Evolutionary conservation across 2,797 vertebrate genomes (phyloP), one percentile per base, ranked within the genome.

Genomic region (Chelonia mydas): DNA sequence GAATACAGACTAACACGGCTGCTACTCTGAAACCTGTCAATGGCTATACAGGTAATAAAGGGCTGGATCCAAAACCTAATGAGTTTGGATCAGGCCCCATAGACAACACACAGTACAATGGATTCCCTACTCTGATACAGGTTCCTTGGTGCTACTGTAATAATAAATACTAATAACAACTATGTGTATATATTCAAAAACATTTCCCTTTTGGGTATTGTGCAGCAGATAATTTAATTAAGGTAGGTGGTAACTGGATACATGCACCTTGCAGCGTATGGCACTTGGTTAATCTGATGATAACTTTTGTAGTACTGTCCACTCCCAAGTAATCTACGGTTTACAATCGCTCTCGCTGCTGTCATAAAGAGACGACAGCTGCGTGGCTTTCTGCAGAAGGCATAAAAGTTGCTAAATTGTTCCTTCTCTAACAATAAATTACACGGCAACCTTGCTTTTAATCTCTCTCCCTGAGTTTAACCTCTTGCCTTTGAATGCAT

Each of bases 331-430:
- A 84, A 61, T 78, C 91, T 81, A 89, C 81, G 84, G 86, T 86
- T 81, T 12, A 50, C 28, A 1, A 51, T 85, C 4, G 13, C 55
- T 92, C 33, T 80, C 50, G n/a, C 88, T 95, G 96, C 91, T 90
- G 87, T 90, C 87, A n/a, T 72, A 83, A 92, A 68, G 50, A 87
- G 61, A 76, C 86, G 83, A 96, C 95, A 93, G 94, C 87, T 92
- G 92, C 50, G 80, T 11, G 17, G 45, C 65, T 68, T 57, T 54
- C 47, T 23, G 79, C 79, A 89, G 59, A 86, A 19, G 41, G n/a
- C n/a, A 13, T 33, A 47, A 0, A 1, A 19, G n/a, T 41, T 72
- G 87, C 25, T 33, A 65, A 50, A 59, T 10, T 27, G 91, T 80
- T 88, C 84, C 84, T 88, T 47, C 76, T 94, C 82, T 21, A 72